Evolutionary conservation across 2,888 invertebrate species (phyloP), one percentile per base, ranked within the genome.

Genomic region (Tricholauxania praeusta): DNA sequence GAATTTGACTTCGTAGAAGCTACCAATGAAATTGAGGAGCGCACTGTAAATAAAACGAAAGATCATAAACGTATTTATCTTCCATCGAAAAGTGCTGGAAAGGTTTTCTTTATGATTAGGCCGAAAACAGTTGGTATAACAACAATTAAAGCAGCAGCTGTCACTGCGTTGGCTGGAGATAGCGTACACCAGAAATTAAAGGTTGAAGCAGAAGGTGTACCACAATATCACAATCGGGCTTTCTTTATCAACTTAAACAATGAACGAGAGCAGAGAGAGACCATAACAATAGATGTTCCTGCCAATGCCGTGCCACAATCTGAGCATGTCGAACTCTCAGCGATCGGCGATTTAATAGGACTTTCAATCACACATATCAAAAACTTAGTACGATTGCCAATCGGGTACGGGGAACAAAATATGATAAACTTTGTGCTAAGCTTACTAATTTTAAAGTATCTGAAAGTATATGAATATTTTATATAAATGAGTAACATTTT

Each of bases 391-490:
- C 72, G 86, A 15, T 85, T 92, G 77, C 93, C 93, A 0, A 90
- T 89, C 76, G 93, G 93, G 5, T 92, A 92, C 83, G 92, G 92
- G 0, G 92, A 93, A 80, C 92, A 93, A 84, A 92, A 92, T 79
- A 92, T 93, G 91, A 88, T 92, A 3, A 87, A 89, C 8, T 89
- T 92, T 79, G 90, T 91, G 0, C 92, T 92, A 0, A 92, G 92
- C 80, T 88, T 92, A 48, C 89, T 90, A 77, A 89, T 91, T 7
- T 83, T 92, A 52, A 87, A 89, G 73, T 93, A 93, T 79, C 83
- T 92, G 81, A 89, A 89, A 75, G 89, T 17, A 62, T 14, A 92
- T 92, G 32, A 53, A 17, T 10, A 53, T 19, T 17, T 53, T 53
- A 10, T 17, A 1, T 17, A 12, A n/a, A 14, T 2, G 14, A 10